A percentile compares a stretch with the other conserved stretches of the same genome.
phyloP scores from a whole-genome alignment of 2,888 invertebrate genomes.

The Cheiracanthium punctorium region DNA sequence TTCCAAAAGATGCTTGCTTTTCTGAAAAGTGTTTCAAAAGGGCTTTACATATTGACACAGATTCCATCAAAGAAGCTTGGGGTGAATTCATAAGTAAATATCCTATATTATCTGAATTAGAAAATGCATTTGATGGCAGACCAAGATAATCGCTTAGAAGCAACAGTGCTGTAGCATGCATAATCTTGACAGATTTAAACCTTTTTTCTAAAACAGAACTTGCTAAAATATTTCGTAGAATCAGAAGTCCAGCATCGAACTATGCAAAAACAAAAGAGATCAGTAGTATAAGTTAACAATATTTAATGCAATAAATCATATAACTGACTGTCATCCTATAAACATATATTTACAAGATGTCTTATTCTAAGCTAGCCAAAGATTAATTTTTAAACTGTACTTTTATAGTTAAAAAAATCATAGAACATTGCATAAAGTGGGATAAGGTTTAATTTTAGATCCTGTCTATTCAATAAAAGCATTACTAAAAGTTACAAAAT shows the following conservation, averaged over 20 bases:
- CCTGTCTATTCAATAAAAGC: too few relatives aligned
- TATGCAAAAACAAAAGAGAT: conserved; percentile 34
- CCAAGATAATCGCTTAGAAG: conserved; percentile 23
- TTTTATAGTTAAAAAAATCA: too few relatives aligned
- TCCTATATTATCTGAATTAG: background rate
- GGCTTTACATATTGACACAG: conserved; percentile 12
- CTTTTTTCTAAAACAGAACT: conserved; percentile 27
- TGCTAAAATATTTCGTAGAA: conserved; percentile 18
- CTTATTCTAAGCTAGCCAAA: too few relatives aligned
- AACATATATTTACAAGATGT: too few relatives aligned
- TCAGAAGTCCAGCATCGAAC: conserved; percentile 47
- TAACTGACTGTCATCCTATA: too few relatives aligned
- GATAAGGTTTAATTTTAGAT: too few relatives aligned
- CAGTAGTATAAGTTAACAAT: too few relatives aligned
- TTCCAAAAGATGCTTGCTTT: conserved; percentile 16
- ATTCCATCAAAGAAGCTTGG: conserved; percentile 24
- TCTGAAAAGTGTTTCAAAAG: conserved; percentile 39
- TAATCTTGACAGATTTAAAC: conserved; percentile 28
- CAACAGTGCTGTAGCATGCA: conserved; percentile 26
- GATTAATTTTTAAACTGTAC: too few relatives aligned
- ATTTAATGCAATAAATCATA: too few relatives aligned
- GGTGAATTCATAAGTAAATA: conserved; percentile 20
- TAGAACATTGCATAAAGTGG: too few relatives aligned
- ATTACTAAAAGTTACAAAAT: too few relatives aligned
- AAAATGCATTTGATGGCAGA: conserved; percentile 22